Evolutionary conservation across 2,888 invertebrate genomes (phyloP), one percentile per base, ranked within the genome.

Genomic region (Hypena proboscidalis): DNA sequence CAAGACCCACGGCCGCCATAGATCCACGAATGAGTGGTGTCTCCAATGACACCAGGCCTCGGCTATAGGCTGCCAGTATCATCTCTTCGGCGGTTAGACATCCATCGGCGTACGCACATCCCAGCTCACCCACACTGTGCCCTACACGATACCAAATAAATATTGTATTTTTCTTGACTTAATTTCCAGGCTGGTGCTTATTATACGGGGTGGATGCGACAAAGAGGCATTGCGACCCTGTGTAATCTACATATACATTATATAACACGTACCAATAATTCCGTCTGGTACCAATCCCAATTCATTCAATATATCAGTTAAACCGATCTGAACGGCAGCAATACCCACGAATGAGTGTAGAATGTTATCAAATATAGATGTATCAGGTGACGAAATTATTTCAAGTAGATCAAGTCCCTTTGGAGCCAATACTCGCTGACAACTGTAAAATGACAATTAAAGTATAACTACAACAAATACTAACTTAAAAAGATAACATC

Each of bases 341-440:
- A 96, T 95, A 9, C 94, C 94, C 13, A 95, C 94, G 77, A 96
- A 96, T 2, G 94, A 94, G 76, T 94, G 88, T 4, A 95, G 71
- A 25, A 94, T 94, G 65, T 94, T 93, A 40, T 78, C 70, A 30
- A 73, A 80, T 15, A 62, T 74, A 0, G 73, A 82, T 8, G 92
- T 91, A 61, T 94, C 93, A 3, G 83, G 80, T 0, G 91, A 89
- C 17, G 93, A 92, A 3, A 95, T 79, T 13, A 44, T 44, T 3
- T 38, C n/a, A 8, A 44, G 9, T 2, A 44, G 22, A 8, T 44
- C 33, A 1, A 44, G 27, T 23, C 38, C 38, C 25, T 42, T 48
- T 2, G 30, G 22, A 3, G 29, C 14, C 2, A 44, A 11, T 2
- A 4, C 30, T 20, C 14, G 6, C 10, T 22, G 23, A 15, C 44